These are phyloP conservation scores for Myocastor coypus DNA, from an alignment of 2,113 vertebrate species.

Conservation along the genomic window DNA sequence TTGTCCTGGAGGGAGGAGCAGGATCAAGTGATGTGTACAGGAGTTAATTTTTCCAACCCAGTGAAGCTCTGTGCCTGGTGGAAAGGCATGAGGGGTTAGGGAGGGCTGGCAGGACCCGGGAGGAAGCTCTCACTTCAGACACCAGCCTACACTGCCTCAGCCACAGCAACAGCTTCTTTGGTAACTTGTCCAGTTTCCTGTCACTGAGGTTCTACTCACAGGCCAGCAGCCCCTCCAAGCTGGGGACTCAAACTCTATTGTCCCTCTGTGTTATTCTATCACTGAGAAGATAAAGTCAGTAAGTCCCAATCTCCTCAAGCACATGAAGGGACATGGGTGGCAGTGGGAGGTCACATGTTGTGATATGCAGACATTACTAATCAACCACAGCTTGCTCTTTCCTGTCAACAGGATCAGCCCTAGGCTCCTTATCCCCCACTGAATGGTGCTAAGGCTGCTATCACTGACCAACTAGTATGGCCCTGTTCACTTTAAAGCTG, in stretches of 20 bases:
- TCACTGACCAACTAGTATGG: not conserved
- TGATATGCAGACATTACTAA: not conserved
- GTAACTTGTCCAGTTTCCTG: not conserved
- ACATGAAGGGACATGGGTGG: not conserved
- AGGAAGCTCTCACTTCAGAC: not conserved
- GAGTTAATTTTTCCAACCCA: not conserved
- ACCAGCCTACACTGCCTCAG: fast-evolving
- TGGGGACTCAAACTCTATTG: not conserved
- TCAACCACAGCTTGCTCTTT: not conserved
- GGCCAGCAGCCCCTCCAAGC: not conserved
- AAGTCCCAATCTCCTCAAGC: not conserved
- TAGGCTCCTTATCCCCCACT: not conserved
- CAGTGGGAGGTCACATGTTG: not conserved
- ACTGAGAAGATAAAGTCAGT: not conserved
- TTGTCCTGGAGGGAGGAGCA: not conserved
- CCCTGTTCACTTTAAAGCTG: not conserved
- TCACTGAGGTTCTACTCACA: not conserved
- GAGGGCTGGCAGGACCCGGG: fast-evolving
- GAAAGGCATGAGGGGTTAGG: not conserved
- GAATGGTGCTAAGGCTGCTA: not conserved
- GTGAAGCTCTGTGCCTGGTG: not conserved
- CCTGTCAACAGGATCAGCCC: not conserved
- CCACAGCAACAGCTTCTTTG: not conserved
- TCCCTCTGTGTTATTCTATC: not conserved
- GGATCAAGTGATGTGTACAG: not conserved